phyloP scores from a whole-genome alignment of 2,113 vertebrate species.

The Halcyon senegalensis region DNA sequence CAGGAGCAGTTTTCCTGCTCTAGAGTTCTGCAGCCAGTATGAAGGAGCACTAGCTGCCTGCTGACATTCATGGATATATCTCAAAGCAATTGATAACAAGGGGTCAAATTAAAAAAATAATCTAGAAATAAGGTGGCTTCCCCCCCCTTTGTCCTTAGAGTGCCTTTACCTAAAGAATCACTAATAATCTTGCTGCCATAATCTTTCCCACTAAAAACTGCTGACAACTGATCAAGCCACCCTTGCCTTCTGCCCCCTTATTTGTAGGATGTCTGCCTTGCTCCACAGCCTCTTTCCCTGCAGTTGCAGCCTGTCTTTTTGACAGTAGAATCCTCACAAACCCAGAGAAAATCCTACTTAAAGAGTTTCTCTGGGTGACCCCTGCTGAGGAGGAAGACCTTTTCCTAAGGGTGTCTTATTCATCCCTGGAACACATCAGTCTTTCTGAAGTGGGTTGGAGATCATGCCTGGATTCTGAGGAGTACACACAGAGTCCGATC shows the following conservation, averaged over 20 bases:
- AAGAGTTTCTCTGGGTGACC: neutral
- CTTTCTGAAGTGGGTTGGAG: neutral
- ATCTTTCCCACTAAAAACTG: neutral
- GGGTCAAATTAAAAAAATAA: neutral
- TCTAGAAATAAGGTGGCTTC: neutral
- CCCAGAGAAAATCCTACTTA: neutral
- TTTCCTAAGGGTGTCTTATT: neutral
- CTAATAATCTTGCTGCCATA: neutral
- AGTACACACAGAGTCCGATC: neutral
- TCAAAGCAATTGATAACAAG: neutral
- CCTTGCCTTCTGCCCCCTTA: neutral
- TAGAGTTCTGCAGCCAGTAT: neutral
- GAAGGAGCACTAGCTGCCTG: neutral
- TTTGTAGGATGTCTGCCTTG: neutral
- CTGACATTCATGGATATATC: neutral
- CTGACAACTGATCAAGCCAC: neutral
- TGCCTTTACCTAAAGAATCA: neutral
- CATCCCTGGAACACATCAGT: neutral
- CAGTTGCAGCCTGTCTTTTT: neutral
- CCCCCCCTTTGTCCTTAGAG: neutral
- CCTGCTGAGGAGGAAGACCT: neutral
- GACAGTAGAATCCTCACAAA: neutral
- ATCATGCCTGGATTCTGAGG: neutral
- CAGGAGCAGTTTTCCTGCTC: neutral
- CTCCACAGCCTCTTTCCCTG: neutral